phyloP scores from a whole-genome alignment of 2,797 vertebrate genomes.

The Melanotaenia parkinsoni region DNA sequence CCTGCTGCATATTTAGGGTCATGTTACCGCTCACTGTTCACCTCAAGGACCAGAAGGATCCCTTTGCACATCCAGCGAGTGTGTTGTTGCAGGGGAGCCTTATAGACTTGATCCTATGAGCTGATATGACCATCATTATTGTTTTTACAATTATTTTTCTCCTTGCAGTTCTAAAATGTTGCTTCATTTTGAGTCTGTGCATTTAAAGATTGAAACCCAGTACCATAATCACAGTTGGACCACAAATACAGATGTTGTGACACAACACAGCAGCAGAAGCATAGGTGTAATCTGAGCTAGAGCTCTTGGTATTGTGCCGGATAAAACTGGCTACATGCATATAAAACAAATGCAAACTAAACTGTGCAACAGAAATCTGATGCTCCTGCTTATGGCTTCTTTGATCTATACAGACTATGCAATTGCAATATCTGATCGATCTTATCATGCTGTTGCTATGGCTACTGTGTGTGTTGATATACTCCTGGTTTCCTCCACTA shows the following conservation, averaged over 20 bases:
- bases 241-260: neutral
- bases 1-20: neutral
- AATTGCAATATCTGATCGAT: neutral
- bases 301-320: too few species aligned
- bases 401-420: neutral
- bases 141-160: neutral
- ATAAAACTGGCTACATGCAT: too few species aligned
- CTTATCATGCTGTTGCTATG: too few species aligned
- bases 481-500: too few species aligned
- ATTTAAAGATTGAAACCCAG: neutral
- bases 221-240: neutral
- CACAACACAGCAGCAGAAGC: neutral
- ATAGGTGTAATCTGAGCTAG: too few species aligned
- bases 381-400: neutral
- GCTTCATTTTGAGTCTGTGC: neutral
- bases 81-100: slow-evolving; percentile 4
- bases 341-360: neutral
- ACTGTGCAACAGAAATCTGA: neutral
- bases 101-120: slow-evolving; percentile 3
- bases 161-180: neutral
- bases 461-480: too few species aligned
- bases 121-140: neutral
- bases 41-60: slow-evolving; percentile 69
- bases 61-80: slow-evolving; percentile 35
- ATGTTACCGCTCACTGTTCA: slow-evolving; percentile 47